A percentile compares a stretch with the other conserved stretches of the same genome.
phyloP scores from a whole-genome alignment of 2,888 invertebrate genomes.

The Hoplodrina ambigua region DNA sequence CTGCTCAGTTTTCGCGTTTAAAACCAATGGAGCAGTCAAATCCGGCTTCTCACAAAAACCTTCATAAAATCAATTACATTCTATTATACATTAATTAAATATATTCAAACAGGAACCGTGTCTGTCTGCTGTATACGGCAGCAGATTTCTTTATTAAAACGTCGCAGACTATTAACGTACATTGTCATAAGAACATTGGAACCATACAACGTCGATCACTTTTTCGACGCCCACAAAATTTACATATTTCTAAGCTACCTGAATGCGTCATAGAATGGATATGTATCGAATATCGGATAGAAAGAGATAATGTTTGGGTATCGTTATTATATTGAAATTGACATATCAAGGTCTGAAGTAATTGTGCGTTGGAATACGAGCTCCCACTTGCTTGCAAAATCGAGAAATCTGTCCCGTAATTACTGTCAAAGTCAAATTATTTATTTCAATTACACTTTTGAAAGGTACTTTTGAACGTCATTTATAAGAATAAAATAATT shows the following conservation, averaged over 20 bases:
- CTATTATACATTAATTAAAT: slow-evolving; percentile 48
- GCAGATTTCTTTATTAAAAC: slow-evolving; percentile 63
- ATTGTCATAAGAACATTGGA: slow-evolving; percentile 43
- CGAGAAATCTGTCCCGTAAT: not conserved
- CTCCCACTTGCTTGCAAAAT: slow-evolving; percentile 4
- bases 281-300: slow-evolving; percentile 21
- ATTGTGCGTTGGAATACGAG: slow-evolving; percentile 10
- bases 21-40: slow-evolving; percentile 1
- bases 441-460: not conserved
- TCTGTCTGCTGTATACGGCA: slow-evolving; percentile 58
- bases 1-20: too few species aligned
- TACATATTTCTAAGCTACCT: slow-evolving; percentile 48
- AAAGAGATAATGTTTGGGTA: slow-evolving; percentile 24
- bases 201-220: slow-evolving; percentile 22
- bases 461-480: not conserved
- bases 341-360: slow-evolving; percentile 30
- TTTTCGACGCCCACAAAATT: slow-evolving; percentile 55
- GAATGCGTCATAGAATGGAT: slow-evolving; percentile 20
- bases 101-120: slow-evolving; percentile 71
- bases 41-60: slow-evolving; percentile 54
- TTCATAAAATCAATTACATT: slow-evolving; percentile 37
- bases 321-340: slow-evolving; percentile 1
- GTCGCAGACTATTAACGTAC: slow-evolving; percentile 57
- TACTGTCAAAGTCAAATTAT: not conserved
- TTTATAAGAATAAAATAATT: too few species aligned